Base-by-base conservation (phyloP, 2,113 vertebrate species). In the Sisor rabdophorus region DNA sequence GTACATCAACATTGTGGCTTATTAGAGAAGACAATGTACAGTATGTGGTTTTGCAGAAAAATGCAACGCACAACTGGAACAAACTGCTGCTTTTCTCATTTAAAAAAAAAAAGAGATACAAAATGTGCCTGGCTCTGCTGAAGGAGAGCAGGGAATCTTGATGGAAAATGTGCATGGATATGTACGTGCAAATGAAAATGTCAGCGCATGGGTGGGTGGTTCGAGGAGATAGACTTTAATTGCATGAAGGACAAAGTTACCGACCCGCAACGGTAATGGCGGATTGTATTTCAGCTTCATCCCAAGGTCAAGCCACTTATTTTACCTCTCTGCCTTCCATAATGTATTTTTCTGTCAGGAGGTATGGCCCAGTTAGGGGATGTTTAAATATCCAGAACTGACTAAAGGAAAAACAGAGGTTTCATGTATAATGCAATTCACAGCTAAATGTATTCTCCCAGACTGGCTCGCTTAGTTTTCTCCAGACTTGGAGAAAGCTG, bases 271-370 rank as follows among this genome's bases (percentile, higher is more conserved):
- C 88, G 88, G 88, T 89, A 89, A 91, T 85, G 82, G 89, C 87
- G 90, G 91, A 92, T 91, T 91, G 89, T 89, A 87, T 92, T 90
- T 90, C 90, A 89, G 89, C 88, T 86, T 88, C 88, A 87, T 87
- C 89, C 87, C 89, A 92, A 92, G 91, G 91, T 90, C 91, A 91
- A 84, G 81, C 87, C 88, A 89, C 89, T 90, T 92, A 91, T 90
- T 92, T 90, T 91, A 91, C 89, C 88, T 91, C 85, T 79, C 86
- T 90, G 89, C 90, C 91, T 90, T 91, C 85, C 85, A 88, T 91
- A 92, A 90, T 91, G 88, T 90, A 87, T 87, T 90, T 44, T 90
- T 90, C 88, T 81, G 78, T 89, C 88, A 88, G 88, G 86, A 87
- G 88, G 86, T 47, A 64, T 52, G 24, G 22, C 68, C 54, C 63